Evolutionary conservation across 1,140 invertebrate species (phyloP), one percentile per base, ranked within the genome.

Genomic region (Drosophila asahinai): DNA sequence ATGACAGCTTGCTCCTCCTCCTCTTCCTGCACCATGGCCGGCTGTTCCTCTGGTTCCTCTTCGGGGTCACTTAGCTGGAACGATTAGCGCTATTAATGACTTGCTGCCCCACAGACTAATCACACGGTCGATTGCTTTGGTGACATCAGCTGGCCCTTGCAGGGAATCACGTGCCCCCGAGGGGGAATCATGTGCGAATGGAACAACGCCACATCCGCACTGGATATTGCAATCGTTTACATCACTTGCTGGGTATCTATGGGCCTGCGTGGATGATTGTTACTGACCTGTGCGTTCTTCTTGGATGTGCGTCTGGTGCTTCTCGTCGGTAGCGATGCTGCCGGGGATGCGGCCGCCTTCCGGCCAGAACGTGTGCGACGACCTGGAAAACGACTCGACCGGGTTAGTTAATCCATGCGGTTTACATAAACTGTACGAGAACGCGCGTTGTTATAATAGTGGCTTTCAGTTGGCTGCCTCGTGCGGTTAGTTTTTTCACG

Each of bases 91-190:
- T 42, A 22, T 48, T 25, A 58, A n/a, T 36, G 27, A 36, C 19
- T 17, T 14, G 9, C 12, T 49, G 30, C 36, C 15, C 6, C 6
- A 12, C 48, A 22, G 15, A 51, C 5, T 49, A 40, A 62, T 36
- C 6, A 65, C 17, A 12, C 22, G 30, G 14, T 33, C 15, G 40
- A 11, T 14, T 9, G 60, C 19, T 27, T 1, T n/a, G 42, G 61
- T 25, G 63, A 73, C 49, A 71, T 93, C 92, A 93, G 92, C 84
- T 93, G 92, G 92, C 92, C 92, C 92, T 93, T 93, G 92, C 92
- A 83, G 55, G 77, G 58, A 92, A 92, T 93, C 91, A 91, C 57
- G 33, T 58, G 60, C 65, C 51, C 64, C 19, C 25, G n/a, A 42
- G 40, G n/a, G 68, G 33, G 65, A 27, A 82, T 93, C 92, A 92